phyloP scores from a whole-genome alignment of 2,113 vertebrate genomes.

The Bolborhynchus lineola region DNA sequence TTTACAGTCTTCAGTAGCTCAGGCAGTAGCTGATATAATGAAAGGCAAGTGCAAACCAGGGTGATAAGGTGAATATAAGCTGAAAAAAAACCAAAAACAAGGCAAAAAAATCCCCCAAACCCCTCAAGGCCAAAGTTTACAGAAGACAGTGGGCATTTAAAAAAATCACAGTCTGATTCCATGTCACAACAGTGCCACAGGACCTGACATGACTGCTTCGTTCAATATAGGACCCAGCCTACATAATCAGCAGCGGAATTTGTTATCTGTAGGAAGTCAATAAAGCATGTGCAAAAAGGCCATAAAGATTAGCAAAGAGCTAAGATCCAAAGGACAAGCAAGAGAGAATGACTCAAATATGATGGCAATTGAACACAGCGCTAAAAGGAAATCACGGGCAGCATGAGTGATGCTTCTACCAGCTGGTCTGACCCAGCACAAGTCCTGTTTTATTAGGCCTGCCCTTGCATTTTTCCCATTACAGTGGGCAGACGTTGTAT shows the following conservation, averaged over 20 bases:
- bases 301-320: not conserved
- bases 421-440: not conserved
- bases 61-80: not conserved
- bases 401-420: not conserved
- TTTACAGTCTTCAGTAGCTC: not conserved
- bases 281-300: not conserved
- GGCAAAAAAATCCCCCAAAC: accelerated
- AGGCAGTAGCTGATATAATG: not conserved
- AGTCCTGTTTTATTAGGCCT: not conserved
- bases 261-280: not conserved
- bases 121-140: not conserved
- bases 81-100: not conserved
- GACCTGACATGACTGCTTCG: not conserved
- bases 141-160: not conserved
- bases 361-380: not conserved
- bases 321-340: not conserved
- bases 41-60: not conserved
- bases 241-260: not conserved
- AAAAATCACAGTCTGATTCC: not conserved
- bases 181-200: not conserved
- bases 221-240: accelerated
- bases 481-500: not conserved
- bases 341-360: not conserved
- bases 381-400: not conserved
- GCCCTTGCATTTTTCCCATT: not conserved